Evolutionary conservation across 2,888 invertebrate genomes (phyloP), one percentile per base, ranked within the genome.

Genomic region (Tenodera sinensis): DNA sequence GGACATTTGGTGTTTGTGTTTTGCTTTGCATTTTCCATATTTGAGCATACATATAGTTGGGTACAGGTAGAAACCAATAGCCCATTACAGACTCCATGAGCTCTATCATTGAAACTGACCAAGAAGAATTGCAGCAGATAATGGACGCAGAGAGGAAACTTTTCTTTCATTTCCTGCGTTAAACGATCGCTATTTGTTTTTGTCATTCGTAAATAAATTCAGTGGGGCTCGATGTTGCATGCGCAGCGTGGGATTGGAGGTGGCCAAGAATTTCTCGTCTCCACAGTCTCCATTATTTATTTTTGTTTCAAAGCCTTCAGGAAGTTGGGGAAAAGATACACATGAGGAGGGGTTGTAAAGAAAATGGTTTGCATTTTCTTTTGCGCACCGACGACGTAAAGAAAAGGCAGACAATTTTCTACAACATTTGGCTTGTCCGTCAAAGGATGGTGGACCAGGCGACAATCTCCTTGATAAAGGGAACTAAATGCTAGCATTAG

Each of bases 331-430:
- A 71, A 4, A 25, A 71, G 54, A 71, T 25, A 71, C 54, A 71
- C 54, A 71, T 20, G 54, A 71, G 54, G 54, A 71, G 54, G 54
- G 54, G 54, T 71, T 71, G 54, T 71, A 71, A 71, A 71, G 93
- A 93, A 93, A 93, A 93, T 93, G 93, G 92, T 92, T 92, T 92
- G 92, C 91, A 92, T 93, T 92, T 92, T 92, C 92, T 91, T 92
- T 91, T 91, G 91, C 91, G 28, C 83, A 71, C 54, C 47, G 86
- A 85, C 91, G 84, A 47, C 83, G 90, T 88, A 90, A 85, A 87
- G 83, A 90, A 91, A 91, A 91, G 91, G 92, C 92, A 93, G 93
- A 93, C 93, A 94, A 94, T 94, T 94, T 94, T 94, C 94, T 93
- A 92, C 93, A 92, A 93, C 93, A 94, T 94, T 93, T 93, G 92